Evolutionary conservation across 2,888 invertebrate genomes (phyloP), one percentile per base, ranked within the genome.

Genomic region (Ornithoptera alexandrae): DNA sequence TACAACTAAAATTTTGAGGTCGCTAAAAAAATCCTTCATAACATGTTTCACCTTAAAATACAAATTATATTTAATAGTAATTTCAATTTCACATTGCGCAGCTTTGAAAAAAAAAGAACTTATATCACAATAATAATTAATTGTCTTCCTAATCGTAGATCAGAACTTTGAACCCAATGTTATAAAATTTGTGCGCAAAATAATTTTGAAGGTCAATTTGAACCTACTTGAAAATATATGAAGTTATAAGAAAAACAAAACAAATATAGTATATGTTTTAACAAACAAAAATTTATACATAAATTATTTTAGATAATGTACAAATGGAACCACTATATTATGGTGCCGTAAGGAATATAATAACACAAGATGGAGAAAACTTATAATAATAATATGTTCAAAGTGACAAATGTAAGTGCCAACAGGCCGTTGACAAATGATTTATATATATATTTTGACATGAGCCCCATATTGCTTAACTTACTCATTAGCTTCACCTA

Each of bases 41-140:
- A 10, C 30, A 30, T 68, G 36, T 68, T 66, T 64, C 64, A 71
- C 67, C 60, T 70, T 46, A 62, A 63, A 46, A 42, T 53, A 67
- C 50, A 53, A 64, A 70, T 61, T 63, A 64, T 66, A 67, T 24
- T 70, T 66, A 71, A 72, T 70, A 64, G 65, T 56, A 71, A 74
- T 73, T 50, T 61, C 18, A 50, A 50, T 15, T 50, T 50, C 1
- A 17, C 18, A 50, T 60, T 39, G 56, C 65, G 62, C 62, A 62
- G n/a, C 18, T 20, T 20, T 62, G n/a, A n/a, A 62, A 18, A 74
- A 77, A 77, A 75, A 75, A 78, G 75, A 73, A 76, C 74, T 76
- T 74, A 78, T 82, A 81, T 82, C 80, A 81, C 80, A 81, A 78
- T 78, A 77, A 72, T 75, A 75, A 74, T 72, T 73, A 75, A 76